A percentile compares a stretch with the other conserved stretches of the same genome.
These are phyloP conservation scores for Glomeris maerens DNA, from an alignment of 1,140 invertebrate species.

Conservation along the genomic window DNA sequence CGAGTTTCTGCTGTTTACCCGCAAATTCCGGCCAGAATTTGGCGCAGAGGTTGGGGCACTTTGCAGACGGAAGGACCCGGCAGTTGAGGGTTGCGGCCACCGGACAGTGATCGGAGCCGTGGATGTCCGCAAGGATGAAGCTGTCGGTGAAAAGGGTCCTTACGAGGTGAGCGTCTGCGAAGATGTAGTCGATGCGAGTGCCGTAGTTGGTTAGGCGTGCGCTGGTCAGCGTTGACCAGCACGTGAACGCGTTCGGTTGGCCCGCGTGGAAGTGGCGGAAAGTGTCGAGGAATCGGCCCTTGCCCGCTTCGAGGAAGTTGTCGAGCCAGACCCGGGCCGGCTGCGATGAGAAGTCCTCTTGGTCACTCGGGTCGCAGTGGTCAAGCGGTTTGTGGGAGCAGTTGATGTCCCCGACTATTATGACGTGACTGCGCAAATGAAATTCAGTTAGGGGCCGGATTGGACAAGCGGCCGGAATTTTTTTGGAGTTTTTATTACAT, in stretches of 20 bases:
- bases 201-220: constrained; percentile 42
- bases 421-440: constrained; percentile 31
- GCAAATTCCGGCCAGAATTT: constrained; percentile 38
- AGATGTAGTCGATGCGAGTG: constrained; percentile 41
- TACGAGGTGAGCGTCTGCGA: constrained; percentile 30
- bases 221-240: constrained; percentile 37
- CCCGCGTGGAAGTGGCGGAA: constrained; percentile 38
- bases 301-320: too few species aligned
- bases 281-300: constrained; percentile 38
- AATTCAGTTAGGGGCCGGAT: too few species aligned
- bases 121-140: constrained; percentile 33
- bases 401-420: constrained; percentile 43
- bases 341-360: too few species aligned
- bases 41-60: constrained; percentile 33
- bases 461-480: too few species aligned
- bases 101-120: constrained; percentile 46
- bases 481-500: too few species aligned
- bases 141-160: constrained; percentile 26
- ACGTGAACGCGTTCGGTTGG: constrained; percentile 35
- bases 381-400: constrained; percentile 36
- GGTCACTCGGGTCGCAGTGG: constrained; percentile 33
- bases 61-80: constrained; percentile 22
- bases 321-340: constrained; percentile 21
- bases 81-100: constrained; percentile 30
- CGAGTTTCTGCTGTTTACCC: constrained; percentile 38